Evolutionary conservation across 2,113 vertebrate species (phyloP).

Genomic region (Paramormyrops kingsleyae): DNA sequence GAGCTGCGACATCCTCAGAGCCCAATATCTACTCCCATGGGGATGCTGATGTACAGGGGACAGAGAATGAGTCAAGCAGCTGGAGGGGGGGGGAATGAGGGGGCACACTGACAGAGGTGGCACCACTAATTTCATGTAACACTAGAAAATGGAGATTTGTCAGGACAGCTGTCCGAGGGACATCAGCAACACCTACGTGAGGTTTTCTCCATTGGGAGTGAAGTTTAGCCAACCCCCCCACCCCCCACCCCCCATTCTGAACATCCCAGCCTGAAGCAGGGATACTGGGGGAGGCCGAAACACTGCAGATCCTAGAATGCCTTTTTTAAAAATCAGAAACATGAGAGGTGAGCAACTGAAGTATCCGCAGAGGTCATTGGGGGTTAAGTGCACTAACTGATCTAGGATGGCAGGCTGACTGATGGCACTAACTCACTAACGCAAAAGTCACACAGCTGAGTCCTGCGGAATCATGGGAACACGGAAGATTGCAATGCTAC

Average conservation of each 20-base stretch:
- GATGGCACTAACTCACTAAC: background rate
- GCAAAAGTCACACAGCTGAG: background rate
- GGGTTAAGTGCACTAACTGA: conserved; percentile 8
- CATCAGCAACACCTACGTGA: background rate
- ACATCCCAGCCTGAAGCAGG: background rate
- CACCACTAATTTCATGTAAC: background rate
- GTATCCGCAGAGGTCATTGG: background rate
- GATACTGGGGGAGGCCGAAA: background rate
- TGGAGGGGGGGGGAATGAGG: background rate
- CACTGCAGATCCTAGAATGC: background rate
- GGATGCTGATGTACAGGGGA: background rate
- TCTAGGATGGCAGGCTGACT: background rate
- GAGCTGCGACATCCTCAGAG: background rate
- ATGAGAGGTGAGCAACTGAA: background rate
- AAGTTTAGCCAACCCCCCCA: background rate
- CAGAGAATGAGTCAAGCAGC: background rate
- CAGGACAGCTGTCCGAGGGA: background rate
- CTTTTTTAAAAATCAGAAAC: background rate
- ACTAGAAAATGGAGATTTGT: background rate
- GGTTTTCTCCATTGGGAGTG: background rate
- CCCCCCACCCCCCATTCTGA: background rate
- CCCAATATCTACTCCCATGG: background rate
- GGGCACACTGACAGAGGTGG: background rate
- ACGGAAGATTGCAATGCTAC: background rate
- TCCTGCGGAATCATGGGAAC: background rate